Base-by-base conservation (phyloP, 2,888 invertebrate species). In the Automeris io region DNA sequence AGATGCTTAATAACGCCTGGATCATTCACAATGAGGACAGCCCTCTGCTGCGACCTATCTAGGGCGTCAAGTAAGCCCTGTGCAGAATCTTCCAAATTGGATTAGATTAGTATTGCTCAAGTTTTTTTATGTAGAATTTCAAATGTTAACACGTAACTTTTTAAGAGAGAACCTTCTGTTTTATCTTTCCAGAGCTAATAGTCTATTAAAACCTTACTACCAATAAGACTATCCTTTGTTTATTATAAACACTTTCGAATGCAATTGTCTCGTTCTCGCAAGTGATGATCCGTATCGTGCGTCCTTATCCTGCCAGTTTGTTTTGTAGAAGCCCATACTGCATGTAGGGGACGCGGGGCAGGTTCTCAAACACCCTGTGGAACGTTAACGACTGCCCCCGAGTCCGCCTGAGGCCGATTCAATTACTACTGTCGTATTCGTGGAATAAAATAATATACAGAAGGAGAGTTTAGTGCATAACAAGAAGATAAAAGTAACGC, bases 401-500 rank as follows among this genome's bases (percentile, higher is more conserved):
- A 76, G 74, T 75, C 70, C 69, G 83, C 85, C 82, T 73, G 73
- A 76, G 83, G 85, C 83, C 80, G 83, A 86, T 83, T 83, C 85
- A 83, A 86, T 86, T 86, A 86, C 85, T 80, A 82, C 81, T 74
- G 78, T 78, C 73, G 79, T n/a, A n/a, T n/a, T n/a, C n/a, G n/a
- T n/a, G n/a, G n/a, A n/a, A n/a, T n/a, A n/a, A n/a, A n/a, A n/a
- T n/a, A n/a, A n/a, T n/a, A n/a, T n/a, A n/a, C n/a, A n/a, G n/a
- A n/a, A n/a, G n/a, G n/a, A n/a, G n/a, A n/a, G n/a, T n/a, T n/a
- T n/a, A n/a, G n/a, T n/a, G n/a, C n/a, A n/a, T n/a, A n/a, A n/a
- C n/a, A n/a, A n/a, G n/a, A n/a, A n/a, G n/a, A n/a, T n/a, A n/a
- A n/a, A n/a, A n/a, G n/a, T n/a, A n/a, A n/a, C n/a, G n/a, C n/a